Conservation (phyloP, 2,888 invertebrate genomes). For the Apodemia mormo region DNA sequence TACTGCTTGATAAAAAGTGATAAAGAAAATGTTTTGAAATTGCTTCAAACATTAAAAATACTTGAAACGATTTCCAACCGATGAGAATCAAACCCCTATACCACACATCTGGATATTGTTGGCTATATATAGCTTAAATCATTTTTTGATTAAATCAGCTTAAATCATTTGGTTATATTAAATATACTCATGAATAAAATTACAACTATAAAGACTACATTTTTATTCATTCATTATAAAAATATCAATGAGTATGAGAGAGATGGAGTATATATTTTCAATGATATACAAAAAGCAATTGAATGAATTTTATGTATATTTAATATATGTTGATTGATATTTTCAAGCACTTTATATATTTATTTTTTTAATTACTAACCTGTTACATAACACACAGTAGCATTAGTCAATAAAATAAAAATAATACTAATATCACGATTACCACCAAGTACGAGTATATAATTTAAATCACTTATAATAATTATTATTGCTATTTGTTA, state of each 20-base stretch:
- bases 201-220: neutral
- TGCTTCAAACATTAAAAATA: too few relatives aligned
- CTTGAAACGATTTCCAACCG: too few relatives aligned
- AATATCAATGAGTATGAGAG: constrained; percentile 2
- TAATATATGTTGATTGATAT: neutral
- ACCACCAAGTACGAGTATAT: constrained; percentile 28
- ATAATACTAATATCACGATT: constrained; percentile 24
- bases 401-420: constrained; percentile 23
- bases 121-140: too few relatives aligned
- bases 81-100: too few relatives aligned
- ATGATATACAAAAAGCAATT: neutral
- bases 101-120: too few relatives aligned
- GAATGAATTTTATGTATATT: neutral
- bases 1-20: too few relatives aligned
- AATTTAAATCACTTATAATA: constrained; percentile 32
- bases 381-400: constrained; percentile 37
- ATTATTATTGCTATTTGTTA: constrained; percentile 36
- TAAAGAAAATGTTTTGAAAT: too few relatives aligned
- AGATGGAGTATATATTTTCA: neutral
- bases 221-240: neutral
- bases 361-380: constrained; percentile 29
- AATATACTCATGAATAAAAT: too few relatives aligned
- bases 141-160: too few relatives aligned
- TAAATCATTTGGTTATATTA: too few relatives aligned
- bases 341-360: constrained; percentile 5